Percentiles rank a stretch among this genome's conserved stretches.
phyloP scores from a whole-genome alignment of 2,797 vertebrate genomes.

The Phalloptychus januarius region DNA sequence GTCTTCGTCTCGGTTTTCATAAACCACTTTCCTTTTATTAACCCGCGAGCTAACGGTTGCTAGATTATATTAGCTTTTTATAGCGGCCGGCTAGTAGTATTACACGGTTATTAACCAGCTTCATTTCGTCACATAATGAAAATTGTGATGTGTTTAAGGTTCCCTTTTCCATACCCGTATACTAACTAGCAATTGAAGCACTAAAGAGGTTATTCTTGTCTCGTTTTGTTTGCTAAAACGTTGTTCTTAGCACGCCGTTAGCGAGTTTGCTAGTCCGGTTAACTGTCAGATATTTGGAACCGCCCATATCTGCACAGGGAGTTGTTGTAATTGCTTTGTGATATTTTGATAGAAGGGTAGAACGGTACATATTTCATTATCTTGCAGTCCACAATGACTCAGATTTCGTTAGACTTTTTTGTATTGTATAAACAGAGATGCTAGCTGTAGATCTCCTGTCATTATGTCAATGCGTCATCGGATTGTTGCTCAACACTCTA shows the following conservation, averaged over 20 bases:
- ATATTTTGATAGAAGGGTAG: not conserved
- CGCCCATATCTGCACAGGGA: constrained; percentile 39
- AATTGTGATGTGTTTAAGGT: not conserved
- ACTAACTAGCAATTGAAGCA: fast-evolving
- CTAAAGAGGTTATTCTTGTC: not conserved
- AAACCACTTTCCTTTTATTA: constrained; percentile 20
- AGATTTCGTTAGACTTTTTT: not conserved
- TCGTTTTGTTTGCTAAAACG: constrained; percentile 22
- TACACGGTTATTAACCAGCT: not conserved
- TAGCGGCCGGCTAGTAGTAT: constrained; percentile 33
- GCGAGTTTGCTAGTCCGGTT: constrained; percentile 29
- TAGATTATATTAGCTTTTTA: constrained; percentile 52
- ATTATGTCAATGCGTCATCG: constrained; percentile 68
- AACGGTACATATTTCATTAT: not conserved
- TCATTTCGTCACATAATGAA: not conserved
- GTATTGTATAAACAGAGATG: not conserved
- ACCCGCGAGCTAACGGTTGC: constrained; percentile 46
- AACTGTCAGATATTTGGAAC: constrained; percentile 54
- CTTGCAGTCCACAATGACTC: not conserved
- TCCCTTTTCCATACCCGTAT: fast-evolving
- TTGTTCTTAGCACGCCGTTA: constrained; percentile 60
- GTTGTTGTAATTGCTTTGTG: not conserved
- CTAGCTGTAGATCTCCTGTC: constrained; percentile 46
- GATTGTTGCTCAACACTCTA: constrained; percentile 53
- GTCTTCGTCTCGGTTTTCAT: constrained; percentile 17